Percentiles rank a stretch among this genome's conserved stretches.
Conservation (phyloP, 1,140 invertebrate genomes). For the Macrotrachela quadricornifera region DNA sequence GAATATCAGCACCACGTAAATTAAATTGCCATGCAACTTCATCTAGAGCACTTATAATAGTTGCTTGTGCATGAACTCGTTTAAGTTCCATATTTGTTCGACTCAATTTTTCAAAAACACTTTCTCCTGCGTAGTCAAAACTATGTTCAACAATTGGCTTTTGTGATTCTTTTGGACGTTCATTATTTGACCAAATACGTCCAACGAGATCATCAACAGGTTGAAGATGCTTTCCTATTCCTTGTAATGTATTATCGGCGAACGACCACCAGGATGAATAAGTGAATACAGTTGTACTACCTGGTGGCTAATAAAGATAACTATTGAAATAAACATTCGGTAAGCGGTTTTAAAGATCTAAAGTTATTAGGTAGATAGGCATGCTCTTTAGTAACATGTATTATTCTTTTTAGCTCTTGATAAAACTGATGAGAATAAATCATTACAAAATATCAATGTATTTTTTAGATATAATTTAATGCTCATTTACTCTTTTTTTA, state of each 20-base stretch:
- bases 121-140: slow-evolving; percentile 16
- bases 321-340: too few relatives aligned
- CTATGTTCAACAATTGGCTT: slow-evolving; percentile 15
- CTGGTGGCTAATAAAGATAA: slow-evolving; percentile 28
- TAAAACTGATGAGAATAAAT: too few relatives aligned
- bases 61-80: slow-evolving; percentile 10
- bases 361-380: too few relatives aligned
- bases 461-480: too few relatives aligned
- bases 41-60: slow-evolving; percentile 66
- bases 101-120: not conserved
- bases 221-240: slow-evolving; percentile 43
- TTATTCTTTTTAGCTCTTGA: too few relatives aligned
- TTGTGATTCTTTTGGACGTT: slow-evolving; percentile 15
- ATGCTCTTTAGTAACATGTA: too few relatives aligned
- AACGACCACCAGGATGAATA: slow-evolving; percentile 44
- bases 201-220: slow-evolving; percentile 17
- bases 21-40: slow-evolving; percentile 82
- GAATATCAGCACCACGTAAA: slow-evolving; percentile 73
- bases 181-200: slow-evolving; percentile 14
- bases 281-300: slow-evolving; percentile 64
- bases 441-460: too few relatives aligned
- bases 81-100: not conserved
- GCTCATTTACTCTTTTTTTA: too few relatives aligned
- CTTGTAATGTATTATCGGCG: slow-evolving; percentile 35
- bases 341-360: too few relatives aligned